A percentile compares a stretch with the other conserved stretches of the same genome.
Conservation (phyloP, 2,797 vertebrate genomes). For the Cirrhinus mrigala region DNA sequence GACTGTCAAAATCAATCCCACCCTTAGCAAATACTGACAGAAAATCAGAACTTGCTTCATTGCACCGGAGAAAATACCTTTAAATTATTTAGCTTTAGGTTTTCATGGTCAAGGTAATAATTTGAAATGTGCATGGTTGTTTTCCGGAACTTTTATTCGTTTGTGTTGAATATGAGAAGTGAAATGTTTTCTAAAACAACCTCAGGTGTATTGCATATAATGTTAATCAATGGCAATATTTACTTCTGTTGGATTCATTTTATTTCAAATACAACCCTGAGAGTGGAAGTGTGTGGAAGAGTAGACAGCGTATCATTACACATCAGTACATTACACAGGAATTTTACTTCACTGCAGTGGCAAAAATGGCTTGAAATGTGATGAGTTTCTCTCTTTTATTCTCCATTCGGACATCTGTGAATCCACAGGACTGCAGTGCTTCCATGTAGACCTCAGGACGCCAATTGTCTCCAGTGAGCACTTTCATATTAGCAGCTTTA, state of each 20-base stretch:
- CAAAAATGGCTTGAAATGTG: slow-evolving; percentile 74
- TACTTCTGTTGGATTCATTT: neutral
- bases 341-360: slow-evolving; percentile 69
- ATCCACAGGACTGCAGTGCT: slow-evolving; percentile 72
- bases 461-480: slow-evolving; percentile 70
- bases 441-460: slow-evolving; percentile 73
- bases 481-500: slow-evolving; percentile 51
- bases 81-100: neutral
- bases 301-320: neutral
- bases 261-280: neutral
- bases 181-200: neutral
- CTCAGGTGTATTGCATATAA: no score
- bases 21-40: neutral
- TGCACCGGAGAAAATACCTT: neutral
- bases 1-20: neutral
- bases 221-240: neutral
- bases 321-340: neutral
- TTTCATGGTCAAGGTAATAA: neutral
- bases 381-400: slow-evolving; percentile 56
- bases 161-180: neutral
- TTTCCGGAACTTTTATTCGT: no score
- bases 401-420: slow-evolving; percentile 72
- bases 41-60: neutral
- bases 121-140: no score
- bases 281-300: neutral